Evolutionary conservation across 2,797 vertebrate species (phyloP).

Genomic region (Aplochiton taeniatus): DNA sequence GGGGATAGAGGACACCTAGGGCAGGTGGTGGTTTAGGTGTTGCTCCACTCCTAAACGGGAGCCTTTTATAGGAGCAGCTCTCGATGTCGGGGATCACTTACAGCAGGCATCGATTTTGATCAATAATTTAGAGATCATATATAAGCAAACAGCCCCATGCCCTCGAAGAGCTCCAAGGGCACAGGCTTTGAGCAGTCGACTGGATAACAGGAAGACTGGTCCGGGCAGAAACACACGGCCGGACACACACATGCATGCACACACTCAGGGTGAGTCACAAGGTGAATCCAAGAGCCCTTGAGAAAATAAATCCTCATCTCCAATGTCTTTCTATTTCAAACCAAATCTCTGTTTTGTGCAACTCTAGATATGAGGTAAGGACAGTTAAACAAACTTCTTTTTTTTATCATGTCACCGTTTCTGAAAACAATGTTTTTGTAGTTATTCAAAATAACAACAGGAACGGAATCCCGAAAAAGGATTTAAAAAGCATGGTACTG

Average conservation of each 20-base stretch:
- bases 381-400: no score
- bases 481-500: no score
- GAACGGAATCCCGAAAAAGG: no score
- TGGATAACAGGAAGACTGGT: not conserved
- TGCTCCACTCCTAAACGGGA: slow-evolving; percentile 36
- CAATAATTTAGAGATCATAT: slow-evolving; percentile 56
- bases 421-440: no score
- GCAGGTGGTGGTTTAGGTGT: slow-evolving; percentile 27
- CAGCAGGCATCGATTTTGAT: slow-evolving; percentile 48
- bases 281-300: no score
- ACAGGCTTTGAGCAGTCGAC: slow-evolving; percentile 6
- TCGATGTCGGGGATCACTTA: slow-evolving; percentile 42
- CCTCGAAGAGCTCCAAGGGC: slow-evolving; percentile 43
- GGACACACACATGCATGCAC: slow-evolving; percentile 4
- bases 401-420: no score
- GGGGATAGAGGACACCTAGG: not conserved
- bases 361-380: no score
- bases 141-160: slow-evolving; percentile 21
- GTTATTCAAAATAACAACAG: no score
- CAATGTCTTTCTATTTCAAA: no score
- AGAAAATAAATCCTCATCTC: no score
- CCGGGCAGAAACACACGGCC: not conserved
- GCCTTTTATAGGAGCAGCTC: slow-evolving; percentile 26
- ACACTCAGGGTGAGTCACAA: not conserved
- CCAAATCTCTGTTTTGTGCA: no score